Conservation (phyloP, 2,113 vertebrate species). For the Cyphomyrus discorhynchus region DNA sequence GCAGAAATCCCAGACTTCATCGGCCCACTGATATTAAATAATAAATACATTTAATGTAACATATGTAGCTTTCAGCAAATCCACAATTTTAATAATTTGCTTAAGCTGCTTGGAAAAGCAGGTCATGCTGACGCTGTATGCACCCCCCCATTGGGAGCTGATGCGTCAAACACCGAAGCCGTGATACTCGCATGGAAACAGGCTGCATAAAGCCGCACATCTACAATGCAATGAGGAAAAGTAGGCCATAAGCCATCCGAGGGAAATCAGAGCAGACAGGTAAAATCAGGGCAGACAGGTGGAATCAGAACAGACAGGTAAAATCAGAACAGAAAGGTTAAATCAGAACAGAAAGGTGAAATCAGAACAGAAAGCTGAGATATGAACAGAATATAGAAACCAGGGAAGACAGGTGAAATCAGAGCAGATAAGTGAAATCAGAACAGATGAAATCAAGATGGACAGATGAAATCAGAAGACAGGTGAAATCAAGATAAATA, state of each 20-base stretch:
- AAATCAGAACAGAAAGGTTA: conserved; percentile 7
- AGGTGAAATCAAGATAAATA: not conserved
- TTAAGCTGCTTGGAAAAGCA: not conserved
- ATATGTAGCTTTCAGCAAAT: not conserved
- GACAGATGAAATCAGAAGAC: not conserved
- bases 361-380: not conserved
- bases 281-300: conserved; percentile 15
- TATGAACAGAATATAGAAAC: not conserved
- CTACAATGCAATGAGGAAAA: not conserved
- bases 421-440: not conserved
- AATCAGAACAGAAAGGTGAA: not conserved
- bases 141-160: not conserved
- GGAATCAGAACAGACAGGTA: conserved; percentile 7
- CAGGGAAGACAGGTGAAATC: not conserved
- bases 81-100: not conserved
- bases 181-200: not conserved
- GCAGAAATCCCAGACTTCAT: not conserved
- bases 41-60: not conserved
- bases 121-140: not conserved
- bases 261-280: conserved; percentile 21
- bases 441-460: not conserved
- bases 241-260: not conserved
- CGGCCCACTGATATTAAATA: conserved; percentile 8
- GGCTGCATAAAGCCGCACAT: not conserved
- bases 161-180: not conserved